phyloP scores from a whole-genome alignment of 2,888 invertebrate genomes.

The Cosmia pyralina region DNA sequence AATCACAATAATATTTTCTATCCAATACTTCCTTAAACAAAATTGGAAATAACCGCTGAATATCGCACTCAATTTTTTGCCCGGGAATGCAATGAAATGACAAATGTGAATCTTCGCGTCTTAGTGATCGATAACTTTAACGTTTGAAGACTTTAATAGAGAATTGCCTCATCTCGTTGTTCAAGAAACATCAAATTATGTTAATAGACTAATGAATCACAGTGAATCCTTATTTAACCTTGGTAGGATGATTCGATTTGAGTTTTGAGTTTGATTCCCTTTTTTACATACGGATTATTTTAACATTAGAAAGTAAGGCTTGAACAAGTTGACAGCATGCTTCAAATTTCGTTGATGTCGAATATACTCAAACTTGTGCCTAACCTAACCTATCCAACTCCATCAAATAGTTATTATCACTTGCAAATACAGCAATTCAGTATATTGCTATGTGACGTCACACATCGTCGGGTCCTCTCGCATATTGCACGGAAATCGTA shows the following conservation, averaged over 20 bases:
- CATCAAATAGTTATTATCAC: slow-evolving; percentile 6
- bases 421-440: slow-evolving; percentile 12
- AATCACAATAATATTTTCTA: neutral
- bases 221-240: too few species aligned
- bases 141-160: neutral
- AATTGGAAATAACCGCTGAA: neutral
- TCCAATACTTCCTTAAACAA: neutral
- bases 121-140: neutral
- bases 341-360: neutral
- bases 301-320: neutral
- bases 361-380: neutral
- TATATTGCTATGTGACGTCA: slow-evolving; percentile 4
- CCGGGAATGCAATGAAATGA: neutral
- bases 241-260: neutral
- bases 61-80: neutral
- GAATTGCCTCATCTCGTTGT: neutral
- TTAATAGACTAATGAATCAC: too few species aligned
- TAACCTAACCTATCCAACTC: too few species aligned
- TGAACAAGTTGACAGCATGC: neutral
- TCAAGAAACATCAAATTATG: neutral
- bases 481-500: slow-evolving; percentile 6
- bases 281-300: neutral
- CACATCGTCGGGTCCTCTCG: neutral
- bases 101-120: neutral
- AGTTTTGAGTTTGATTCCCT: neutral